These are phyloP conservation scores for Argyrosomus regius DNA, from an alignment of 2,797 vertebrate species.

Conservation along the genomic window DNA sequence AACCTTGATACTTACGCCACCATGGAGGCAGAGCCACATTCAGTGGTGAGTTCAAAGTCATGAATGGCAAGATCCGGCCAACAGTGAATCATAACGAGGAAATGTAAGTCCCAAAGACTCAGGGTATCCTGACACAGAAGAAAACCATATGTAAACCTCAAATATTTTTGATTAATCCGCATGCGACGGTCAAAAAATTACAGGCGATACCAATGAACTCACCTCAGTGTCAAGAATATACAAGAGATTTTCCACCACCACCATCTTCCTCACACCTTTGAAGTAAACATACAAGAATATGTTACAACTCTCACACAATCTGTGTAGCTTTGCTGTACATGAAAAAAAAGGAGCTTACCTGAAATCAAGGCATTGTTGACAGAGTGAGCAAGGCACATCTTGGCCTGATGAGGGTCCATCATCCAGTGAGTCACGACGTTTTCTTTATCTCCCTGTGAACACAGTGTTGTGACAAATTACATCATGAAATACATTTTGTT, in stretches of 20 bases:
- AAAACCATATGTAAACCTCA: conserved; percentile 1
- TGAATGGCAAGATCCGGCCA: conserved; percentile 88
- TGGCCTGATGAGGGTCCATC: conserved; percentile 78
- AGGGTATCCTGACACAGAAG: conserved; percentile 85
- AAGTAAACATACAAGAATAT: conserved; percentile 45
- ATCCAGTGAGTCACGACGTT: conserved; percentile 90
- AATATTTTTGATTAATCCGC: not conserved
- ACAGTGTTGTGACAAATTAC: not conserved
- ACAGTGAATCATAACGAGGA: conserved; percentile 89
- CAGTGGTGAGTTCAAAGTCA: conserved; percentile 93
- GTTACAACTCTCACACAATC: not conserved
- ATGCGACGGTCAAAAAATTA: not conserved
- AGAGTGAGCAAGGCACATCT: conserved; percentile 81
- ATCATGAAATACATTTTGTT: not conserved
- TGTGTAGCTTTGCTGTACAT: not conserved
- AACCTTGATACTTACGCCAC: conserved; percentile 78
- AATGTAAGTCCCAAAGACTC: conserved; percentile 91
- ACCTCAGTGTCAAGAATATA: conserved; percentile 93
- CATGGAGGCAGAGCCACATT: conserved; percentile 87
- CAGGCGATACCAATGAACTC: conserved; percentile 51
- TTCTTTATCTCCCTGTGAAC: conserved; percentile 86
- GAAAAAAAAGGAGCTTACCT: conserved; percentile 66
- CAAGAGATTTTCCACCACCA: conserved; percentile 89
- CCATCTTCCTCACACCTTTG: conserved; percentile 91
- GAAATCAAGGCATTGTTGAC: conserved; percentile 87